Conservation (phyloP, 2,113 vertebrate genomes). For the Apeltes quadracus region DNA sequence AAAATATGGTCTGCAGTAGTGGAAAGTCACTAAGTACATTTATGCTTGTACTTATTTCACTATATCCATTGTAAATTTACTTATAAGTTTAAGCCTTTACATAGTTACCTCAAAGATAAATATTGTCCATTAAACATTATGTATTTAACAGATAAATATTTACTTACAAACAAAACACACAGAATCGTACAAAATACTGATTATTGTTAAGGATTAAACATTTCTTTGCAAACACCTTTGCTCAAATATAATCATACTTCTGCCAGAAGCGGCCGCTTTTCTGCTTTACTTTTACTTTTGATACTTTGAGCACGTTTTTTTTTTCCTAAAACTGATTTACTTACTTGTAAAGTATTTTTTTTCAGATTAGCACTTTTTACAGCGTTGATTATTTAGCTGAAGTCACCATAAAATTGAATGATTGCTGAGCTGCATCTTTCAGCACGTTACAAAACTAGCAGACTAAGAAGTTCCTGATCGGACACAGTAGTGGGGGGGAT, state of each 20-base stretch:
- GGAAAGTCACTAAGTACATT: not conserved
- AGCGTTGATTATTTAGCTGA: not conserved
- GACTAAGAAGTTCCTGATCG: constrained; percentile 65
- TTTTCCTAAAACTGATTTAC: not conserved
- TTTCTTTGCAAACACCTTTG: too few species aligned
- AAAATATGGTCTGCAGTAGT: not conserved
- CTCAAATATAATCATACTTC: not conserved
- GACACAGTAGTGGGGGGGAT: constrained; percentile 46
- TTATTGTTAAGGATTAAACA: not conserved
- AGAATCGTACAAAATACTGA: not conserved
- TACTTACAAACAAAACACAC: not conserved
- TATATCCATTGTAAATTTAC: not conserved
- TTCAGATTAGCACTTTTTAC: not conserved
- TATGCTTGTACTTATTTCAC: not conserved
- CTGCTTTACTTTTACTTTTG: not conserved
- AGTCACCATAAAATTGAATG: not conserved
- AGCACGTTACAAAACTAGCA: constrained; percentile 51
- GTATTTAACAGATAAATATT: not conserved
- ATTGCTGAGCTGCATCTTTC: constrained; percentile 12
- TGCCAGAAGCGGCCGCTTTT: not conserved
- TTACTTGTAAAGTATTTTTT: not conserved
- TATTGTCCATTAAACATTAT: not conserved
- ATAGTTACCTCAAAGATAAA: not conserved
- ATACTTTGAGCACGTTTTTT: not conserved
- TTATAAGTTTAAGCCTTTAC: not conserved